Base-by-base conservation (phyloP, 2,113 vertebrate species). In the Bujurquina vittata region DNA sequence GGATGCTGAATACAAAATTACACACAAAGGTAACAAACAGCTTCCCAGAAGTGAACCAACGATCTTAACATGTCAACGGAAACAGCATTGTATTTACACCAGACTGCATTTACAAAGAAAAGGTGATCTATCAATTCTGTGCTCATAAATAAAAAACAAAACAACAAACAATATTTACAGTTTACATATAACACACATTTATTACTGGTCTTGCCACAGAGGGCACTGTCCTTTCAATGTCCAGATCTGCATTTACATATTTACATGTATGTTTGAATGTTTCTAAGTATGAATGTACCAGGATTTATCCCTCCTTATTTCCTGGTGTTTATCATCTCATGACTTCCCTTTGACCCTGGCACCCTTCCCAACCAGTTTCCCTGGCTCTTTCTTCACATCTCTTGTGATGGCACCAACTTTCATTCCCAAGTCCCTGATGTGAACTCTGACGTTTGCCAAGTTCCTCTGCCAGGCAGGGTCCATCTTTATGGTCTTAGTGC, bases 401-500 rank as follows among this genome's bases (percentile, higher is more conserved):
- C 26, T 77, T 8, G 5, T 61, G 29, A 84, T 3, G 40, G 6
- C 4, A 1, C 23, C 61, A 1, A 88, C 22, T 3, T 77, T 87
- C 18, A 84, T 11, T 2, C 89, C 86, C 54, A 93, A 14, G 52
- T 93, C 92, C 14, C 90, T 84, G 84, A 93, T 88, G 83, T 92
- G 86, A 40, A 91, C 90, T 77, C 87, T 40, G 57, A 93, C 84
- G 1, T 83, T 88, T 4, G 80, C 79, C 29, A 88, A 7, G 73
- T 74, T 90, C 81, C 84, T 82, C n/a, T 80, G 86, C 89, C 89
- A 93, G 60, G 87, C 80, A 0, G 89, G 23, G 20, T 91, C 87
- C 77, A 84, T 23, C 75, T 88, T 91, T 3, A 77, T 22, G 17
- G 26, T 73, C 63, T 90, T 90, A 3, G 26, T 65, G 14, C n/a